Evolutionary conservation across 2,797 vertebrate species (phyloP).

Genomic region (Paramormyrops hopkinsi): DNA sequence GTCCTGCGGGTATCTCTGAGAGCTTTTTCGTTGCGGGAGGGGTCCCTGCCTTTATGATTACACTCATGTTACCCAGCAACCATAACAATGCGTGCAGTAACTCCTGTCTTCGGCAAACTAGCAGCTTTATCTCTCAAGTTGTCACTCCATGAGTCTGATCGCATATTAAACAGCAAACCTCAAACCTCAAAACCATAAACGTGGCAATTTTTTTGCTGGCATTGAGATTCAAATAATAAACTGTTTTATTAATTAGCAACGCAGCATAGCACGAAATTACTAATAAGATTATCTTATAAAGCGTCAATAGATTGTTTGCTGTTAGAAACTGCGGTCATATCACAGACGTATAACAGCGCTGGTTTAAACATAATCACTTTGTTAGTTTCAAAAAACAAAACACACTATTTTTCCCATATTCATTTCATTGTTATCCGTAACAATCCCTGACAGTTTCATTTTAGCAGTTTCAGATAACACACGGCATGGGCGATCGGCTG

Average conservation of each 20-base stretch:
- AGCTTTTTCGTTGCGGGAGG: background rate
- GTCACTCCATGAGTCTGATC: background rate
- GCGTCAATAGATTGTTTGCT: background rate
- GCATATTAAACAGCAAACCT: background rate
- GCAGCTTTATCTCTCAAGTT: background rate
- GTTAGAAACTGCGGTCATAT: background rate
- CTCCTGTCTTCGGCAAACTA: background rate
- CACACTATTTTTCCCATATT: background rate
- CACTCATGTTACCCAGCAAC: constrained; percentile 9
- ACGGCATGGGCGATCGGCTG: background rate
- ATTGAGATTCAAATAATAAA: background rate
- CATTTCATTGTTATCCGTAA: too few species aligned
- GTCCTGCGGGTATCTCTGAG: background rate
- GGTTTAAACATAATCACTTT: background rate
- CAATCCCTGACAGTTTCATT: background rate
- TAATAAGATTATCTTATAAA: background rate
- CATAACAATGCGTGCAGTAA: background rate
- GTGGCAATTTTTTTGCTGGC: background rate
- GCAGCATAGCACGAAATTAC: background rate
- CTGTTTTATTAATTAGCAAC: background rate
- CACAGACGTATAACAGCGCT: background rate
- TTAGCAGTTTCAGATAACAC: background rate
- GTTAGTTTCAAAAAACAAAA: background rate
- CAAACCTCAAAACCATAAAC: background rate
- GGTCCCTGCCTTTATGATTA: background rate